Evolutionary conservation across 1,140 invertebrate genomes (phyloP).

Genomic region (Cydia amplana): DNA sequence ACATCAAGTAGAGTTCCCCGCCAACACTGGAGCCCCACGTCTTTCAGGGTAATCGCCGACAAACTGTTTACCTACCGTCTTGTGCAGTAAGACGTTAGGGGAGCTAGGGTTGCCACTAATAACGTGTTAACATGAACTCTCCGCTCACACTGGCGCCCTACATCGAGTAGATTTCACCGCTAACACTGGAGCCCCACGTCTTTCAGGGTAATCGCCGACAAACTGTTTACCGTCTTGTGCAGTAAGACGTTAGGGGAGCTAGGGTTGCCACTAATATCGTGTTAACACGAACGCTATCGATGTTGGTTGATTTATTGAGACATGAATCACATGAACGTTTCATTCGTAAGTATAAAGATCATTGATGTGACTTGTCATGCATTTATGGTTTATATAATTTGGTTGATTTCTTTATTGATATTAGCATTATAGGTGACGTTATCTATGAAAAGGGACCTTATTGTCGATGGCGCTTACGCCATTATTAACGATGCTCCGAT

Average conservation of each 20-base stretch:
- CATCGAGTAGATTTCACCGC: not conserved
- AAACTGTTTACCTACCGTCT: constrained; percentile 15
- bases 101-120: not conserved
- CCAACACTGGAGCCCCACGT: not conserved
- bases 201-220: constrained; percentile 22
- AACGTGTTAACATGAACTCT: not conserved
- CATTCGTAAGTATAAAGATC: not conserved
- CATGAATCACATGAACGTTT: not conserved
- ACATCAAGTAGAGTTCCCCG: not conserved
- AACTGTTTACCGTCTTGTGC: constrained; percentile 15
- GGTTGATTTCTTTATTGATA: too few relatives aligned
- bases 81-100: not conserved
- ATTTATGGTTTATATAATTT: too few relatives aligned
- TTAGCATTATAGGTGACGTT: too few relatives aligned
- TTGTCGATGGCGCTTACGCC: too few relatives aligned
- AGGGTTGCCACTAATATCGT: constrained; percentile 1
- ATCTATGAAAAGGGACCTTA: too few relatives aligned
- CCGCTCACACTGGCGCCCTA: too few relatives aligned
- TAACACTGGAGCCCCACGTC: not conserved
- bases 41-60: not conserved
- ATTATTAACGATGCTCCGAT: too few relatives aligned
- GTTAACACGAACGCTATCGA: not conserved
- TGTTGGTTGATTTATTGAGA: constrained; percentile 5
- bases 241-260: constrained; percentile 12
- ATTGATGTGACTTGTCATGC: too few relatives aligned